Base-by-base conservation (phyloP, 2,888 invertebrate genomes). In the Tenthredo distinguenda region DNA sequence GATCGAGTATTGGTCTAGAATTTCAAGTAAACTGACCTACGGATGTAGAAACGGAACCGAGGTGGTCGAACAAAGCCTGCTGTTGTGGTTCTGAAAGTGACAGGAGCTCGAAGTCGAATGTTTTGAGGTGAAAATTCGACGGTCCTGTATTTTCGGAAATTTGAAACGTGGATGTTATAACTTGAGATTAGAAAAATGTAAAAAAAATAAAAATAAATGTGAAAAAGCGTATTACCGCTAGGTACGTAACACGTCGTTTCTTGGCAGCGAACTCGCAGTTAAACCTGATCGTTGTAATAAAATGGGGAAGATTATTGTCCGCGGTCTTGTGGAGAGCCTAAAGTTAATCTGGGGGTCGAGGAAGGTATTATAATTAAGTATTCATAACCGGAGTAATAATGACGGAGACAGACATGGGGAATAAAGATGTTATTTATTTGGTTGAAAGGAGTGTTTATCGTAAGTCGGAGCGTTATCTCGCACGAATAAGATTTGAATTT, bases 11-110 rank as follows among this genome's bases (percentile, higher is more conserved):
- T 12, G 77, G 77, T 18, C 5, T 77, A 31, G 77, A 55, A 77
- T 77, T 50, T 55, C 77, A n/a, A 50, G 77, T 55, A 55, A 77
- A 50, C 55, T 77, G 77, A 55, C 47, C 55, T 77, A 15, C 77
- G 77, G 34, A 77, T 55, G 55, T 40, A 15, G 55, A 77, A 55
- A 55, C 40, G 50, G 47, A 55, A 50, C 72, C 12, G 10, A 43
- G 72, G 10, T 43, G 43, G 10, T 43, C 43, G 40, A 43, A 43
- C 43, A 74, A 40, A 74, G 21, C 40, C 12, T 43, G 21, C 9
- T 43, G 12, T 50, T 26, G 77, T 40, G 21, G 47, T 40, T 47
- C 21, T 74, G 37, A 31, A 43, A 50, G 77, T 77, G 34, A 55
- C 34, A 62, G 62, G 10, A 62, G 21, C 5, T 62, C 5, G 62